A percentile compares a stretch with the other conserved stretches of the same genome.
Evolutionary conservation across 2,113 vertebrate genomes (phyloP).

Genomic region (Malurus elegans): DNA sequence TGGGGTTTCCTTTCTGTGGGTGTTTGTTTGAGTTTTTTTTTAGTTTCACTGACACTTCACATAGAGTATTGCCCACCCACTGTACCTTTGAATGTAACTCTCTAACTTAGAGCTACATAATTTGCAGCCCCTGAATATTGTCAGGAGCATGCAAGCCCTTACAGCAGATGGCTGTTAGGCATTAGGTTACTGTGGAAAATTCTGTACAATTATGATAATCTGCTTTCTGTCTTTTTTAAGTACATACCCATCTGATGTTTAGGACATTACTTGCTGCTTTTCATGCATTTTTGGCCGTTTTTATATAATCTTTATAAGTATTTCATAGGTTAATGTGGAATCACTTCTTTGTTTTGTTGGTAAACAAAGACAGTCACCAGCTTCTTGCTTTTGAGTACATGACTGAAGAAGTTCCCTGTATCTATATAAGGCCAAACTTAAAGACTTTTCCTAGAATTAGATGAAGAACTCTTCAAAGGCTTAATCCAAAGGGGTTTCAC

Average conservation of each 20-base stretch:
- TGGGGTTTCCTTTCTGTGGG: not conserved
- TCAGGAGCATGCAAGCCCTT: not conserved
- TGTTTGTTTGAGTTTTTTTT: not conserved
- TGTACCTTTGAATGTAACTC: not conserved
- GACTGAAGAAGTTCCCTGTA: not conserved
- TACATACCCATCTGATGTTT: not conserved
- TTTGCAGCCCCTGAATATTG: not conserved
- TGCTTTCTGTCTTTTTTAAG: not conserved
- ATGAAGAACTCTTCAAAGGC: not conserved
- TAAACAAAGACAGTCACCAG: not conserved
- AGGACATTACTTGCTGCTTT: not conserved
- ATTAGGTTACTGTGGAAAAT: not conserved
- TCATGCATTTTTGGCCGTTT: not conserved
- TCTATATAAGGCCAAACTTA: not conserved
- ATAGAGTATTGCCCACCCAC: not conserved
- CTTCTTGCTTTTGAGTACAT: not conserved
- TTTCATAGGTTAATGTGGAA: not conserved
- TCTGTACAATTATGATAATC: not conserved
- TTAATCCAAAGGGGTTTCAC: not conserved
- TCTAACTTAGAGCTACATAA: not conserved
- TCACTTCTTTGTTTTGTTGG: not conserved
- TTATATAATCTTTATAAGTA: not conserved
- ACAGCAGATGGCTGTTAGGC: not conserved
- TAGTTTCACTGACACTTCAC: not conserved
- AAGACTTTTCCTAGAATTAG: not conserved